Base-by-base conservation (phyloP, 37 sponge, comb jelly and placozoan genomes). In the Amphimedon queenslandica region DNA sequence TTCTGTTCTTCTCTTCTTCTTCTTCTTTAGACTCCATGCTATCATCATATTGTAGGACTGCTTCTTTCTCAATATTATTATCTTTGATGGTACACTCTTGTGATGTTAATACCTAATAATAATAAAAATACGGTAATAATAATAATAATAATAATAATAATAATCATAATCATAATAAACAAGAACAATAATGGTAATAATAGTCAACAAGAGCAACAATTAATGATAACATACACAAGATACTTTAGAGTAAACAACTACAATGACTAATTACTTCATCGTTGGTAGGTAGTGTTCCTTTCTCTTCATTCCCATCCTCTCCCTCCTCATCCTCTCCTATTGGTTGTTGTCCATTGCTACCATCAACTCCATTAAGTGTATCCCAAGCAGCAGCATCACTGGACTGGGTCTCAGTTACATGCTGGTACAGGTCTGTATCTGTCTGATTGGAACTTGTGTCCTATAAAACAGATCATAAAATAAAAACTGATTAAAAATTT, bases 331-430 rank as follows among this genome's bases (percentile, higher is more conserved):
- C 76, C 37, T 73, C 82, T 6, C 23, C 70, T 5, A 40, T 4
- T 31, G 70, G 75, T 0, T 66, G 36, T 24, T 38, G 21, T 47
- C 74, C 28, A 3, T 41, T 28, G 16, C 25, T 36, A 23, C 55
- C 21, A 1, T 27, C 57, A 6, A 30, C 71, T 37, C 56, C 65
- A 1, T 63, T 32, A 33, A 56, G 75, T 4, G 72, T 70, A 64
- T 80, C 77, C 80, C 72, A 74, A 0, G 55, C 76, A 29, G 66
- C 83, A 37, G 47, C 66, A 82, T 75, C 76, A 75, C 21, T 42
- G 27, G 4, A 34, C 10, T 71, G 61, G 32, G 66, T 72, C 64
- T 75, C 76, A 1, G 23, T 68, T 53, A 77, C 53, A 36, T 87
- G 83, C 57, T 74, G 67, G 40, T 75, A 75, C 27, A 35, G 24